Evolutionary conservation across 2,888 invertebrate species (phyloP), one percentile per base, ranked within the genome.

Genomic region (Troilus luridus): DNA sequence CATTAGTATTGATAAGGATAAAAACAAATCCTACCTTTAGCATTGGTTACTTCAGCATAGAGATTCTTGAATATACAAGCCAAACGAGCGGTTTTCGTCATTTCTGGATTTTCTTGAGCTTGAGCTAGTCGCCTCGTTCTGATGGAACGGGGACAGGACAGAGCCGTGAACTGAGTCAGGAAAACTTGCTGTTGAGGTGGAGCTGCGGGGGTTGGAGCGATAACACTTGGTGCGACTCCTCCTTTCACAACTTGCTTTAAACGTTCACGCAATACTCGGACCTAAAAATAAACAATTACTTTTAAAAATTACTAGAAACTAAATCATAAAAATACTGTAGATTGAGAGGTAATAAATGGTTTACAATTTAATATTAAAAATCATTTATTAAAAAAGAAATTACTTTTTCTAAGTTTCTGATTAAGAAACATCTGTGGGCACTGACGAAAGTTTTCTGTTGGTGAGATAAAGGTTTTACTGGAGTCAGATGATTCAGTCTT

Each of bases 351-450:
- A 41, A 89, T 64, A 27, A 27, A 24, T 9, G 59, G 64, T 89
- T n/a, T 7, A n/a, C 0, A 85, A 56, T 11, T 19, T 6, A 85
- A 19, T 56, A n/a, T 11, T 41, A 41, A 41, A 41, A 41, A 7
- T 54, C 58, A 88, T 7, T 60, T 60, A 88, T 19, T 27, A 14
- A 60, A 88, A 41, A 88, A 59, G 1, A 59, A 94, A 95, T 95
- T 92, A 98, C 96, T 95, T 97, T 97, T 93, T 98, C 97, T 92
- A 98, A 95, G 94, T 98, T 99, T 93, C 98, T 95, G 90, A 98
- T 95, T 91, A 99, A 94, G 95, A 99, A 99, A 93, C 98, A 97
- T 92, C 97, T 96, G 93, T 97, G 96, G 92, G 97, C 96, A 92
- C 96, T 96, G 0, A 98, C 97, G 93, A 98, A 96, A 91, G 95